Conservation (phyloP, 1,140 invertebrate genomes). For the Drosophila virilis region DNA sequence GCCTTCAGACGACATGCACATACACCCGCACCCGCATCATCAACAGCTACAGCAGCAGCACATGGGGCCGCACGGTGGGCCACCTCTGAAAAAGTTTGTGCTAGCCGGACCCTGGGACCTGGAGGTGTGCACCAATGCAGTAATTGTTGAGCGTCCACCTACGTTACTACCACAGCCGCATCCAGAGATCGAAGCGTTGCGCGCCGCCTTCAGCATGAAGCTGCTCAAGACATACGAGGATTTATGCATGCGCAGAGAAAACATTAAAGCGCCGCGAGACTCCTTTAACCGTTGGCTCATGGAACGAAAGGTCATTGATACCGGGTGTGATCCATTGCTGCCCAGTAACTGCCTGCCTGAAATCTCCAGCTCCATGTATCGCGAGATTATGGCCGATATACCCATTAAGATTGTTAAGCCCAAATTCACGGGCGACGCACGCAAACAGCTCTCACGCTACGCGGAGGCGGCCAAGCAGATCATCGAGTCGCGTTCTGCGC, state of each 20-base stretch:
- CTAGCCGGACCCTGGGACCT: slow-evolving; percentile 97
- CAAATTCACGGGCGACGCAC: slow-evolving; percentile 97
- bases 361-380: slow-evolving; percentile 97
- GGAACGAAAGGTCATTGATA: slow-evolving; percentile 96
- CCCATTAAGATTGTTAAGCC: slow-evolving; percentile 97
- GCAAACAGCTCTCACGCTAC: slow-evolving; percentile 97
- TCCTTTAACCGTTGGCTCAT: slow-evolving; percentile 98
- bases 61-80: slow-evolving; percentile 78
- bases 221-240: slow-evolving; percentile 96
- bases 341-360: slow-evolving; percentile 96
- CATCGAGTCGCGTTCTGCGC: slow-evolving; percentile 96
- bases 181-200: slow-evolving; percentile 94
- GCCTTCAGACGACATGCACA: slow-evolving; percentile 90
- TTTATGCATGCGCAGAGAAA: slow-evolving; percentile 96
- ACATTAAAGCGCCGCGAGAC: slow-evolving; percentile 97
- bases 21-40: slow-evolving; percentile 65
- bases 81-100: slow-evolving; percentile 92
- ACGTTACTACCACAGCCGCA: slow-evolving; percentile 95
- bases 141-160: slow-evolving; percentile 95
- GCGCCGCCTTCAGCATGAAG: slow-evolving; percentile 92
- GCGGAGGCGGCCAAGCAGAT: slow-evolving; percentile 98
- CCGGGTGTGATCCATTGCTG: slow-evolving; percentile 93
- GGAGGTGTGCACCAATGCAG: slow-evolving; percentile 95
- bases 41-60: slow-evolving; percentile 64
- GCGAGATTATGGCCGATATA: slow-evolving; percentile 99